Percentiles rank a stretch among this genome's conserved stretches.
Evolutionary conservation across 1,140 invertebrate species (phyloP).

Genomic region (Drosophila kepulauana): DNA sequence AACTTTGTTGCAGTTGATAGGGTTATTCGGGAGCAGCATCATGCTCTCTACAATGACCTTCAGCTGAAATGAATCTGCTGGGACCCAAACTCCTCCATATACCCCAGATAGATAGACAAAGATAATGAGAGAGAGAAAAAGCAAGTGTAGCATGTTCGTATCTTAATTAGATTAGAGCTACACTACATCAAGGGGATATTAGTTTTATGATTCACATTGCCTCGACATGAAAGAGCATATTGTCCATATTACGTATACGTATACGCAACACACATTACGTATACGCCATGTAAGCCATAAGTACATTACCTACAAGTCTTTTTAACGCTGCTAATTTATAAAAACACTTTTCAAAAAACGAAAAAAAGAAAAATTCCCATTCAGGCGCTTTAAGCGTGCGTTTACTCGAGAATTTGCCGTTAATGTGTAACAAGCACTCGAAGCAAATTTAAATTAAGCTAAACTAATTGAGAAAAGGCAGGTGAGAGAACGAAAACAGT

Average conservation of each 20-base stretch:
- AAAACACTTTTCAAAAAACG: slow-evolving; percentile 31
- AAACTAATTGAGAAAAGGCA: slow-evolving; percentile 66
- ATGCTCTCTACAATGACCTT: slow-evolving; percentile 63
- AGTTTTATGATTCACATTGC: slow-evolving; percentile 13
- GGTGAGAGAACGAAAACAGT: slow-evolving; percentile 9
- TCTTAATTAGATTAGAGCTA: slow-evolving; percentile 68
- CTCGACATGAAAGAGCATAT: slow-evolving; percentile 25
- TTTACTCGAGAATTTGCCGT: slow-evolving; percentile 58
- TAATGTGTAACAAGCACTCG: slow-evolving; percentile 72
- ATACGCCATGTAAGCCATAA: slow-evolving; percentile 13
- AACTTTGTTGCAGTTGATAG: slow-evolving; percentile 70
- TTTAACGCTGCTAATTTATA: slow-evolving; percentile 50
- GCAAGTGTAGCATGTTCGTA: slow-evolving; percentile 13
- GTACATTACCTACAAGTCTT: slow-evolving; percentile 24
- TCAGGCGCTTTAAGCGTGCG: slow-evolving; percentile 51
- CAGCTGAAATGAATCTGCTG: slow-evolving; percentile 44
- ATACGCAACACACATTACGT: slow-evolving; percentile 10
- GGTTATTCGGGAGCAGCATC: slow-evolving; percentile 24
- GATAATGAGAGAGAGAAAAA: not conserved
- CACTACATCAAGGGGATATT: slow-evolving; percentile 27
- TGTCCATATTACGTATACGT: slow-evolving; percentile 1
- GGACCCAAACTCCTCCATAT: not conserved
- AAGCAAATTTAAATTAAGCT: slow-evolving; percentile 80
- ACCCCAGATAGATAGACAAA: not conserved
- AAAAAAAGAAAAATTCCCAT: slow-evolving; percentile 13